A percentile compares a stretch with the other conserved stretches of the same genome.
Conservation (phyloP, 2,797 vertebrate genomes). For the Catharus ustulatus region DNA sequence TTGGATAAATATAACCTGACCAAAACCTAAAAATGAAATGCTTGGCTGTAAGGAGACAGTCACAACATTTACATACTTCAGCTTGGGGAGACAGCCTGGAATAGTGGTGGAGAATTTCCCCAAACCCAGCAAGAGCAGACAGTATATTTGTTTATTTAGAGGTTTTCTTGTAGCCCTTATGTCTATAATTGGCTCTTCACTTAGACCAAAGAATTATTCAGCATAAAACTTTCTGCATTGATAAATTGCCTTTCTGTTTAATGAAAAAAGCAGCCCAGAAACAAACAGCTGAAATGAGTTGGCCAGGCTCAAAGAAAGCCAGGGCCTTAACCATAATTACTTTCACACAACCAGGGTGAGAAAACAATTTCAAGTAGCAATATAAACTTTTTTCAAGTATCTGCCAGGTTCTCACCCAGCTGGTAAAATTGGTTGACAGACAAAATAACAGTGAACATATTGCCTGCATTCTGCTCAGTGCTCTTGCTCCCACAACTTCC, state of each 20-base stretch:
- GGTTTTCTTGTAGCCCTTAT: slow-evolving; percentile 26
- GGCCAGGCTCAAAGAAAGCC: neutral
- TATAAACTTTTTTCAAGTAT: slow-evolving; percentile 19
- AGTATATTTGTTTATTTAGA: slow-evolving; percentile 34
- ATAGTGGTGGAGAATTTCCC: neutral
- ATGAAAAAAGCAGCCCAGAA: slow-evolving; percentile 10
- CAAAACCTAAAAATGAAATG: slow-evolving; percentile 55
- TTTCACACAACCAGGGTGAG: slow-evolving; percentile 24
- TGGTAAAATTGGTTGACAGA: slow-evolving; percentile 11
- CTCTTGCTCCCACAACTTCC: neutral
- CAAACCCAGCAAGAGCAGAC: slow-evolving; percentile 4
- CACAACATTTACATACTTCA: slow-evolving; percentile 39
- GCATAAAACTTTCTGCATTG: slow-evolving; percentile 16
- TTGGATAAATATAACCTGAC: slow-evolving; percentile 67
- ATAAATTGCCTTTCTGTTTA: slow-evolving; percentile 33
- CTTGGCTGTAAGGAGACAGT: slow-evolving; percentile 34
- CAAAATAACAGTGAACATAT: slow-evolving; percentile 31
- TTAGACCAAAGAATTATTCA: neutral
- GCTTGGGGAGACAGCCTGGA: slow-evolving; percentile 33
- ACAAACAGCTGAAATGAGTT: slow-evolving; percentile 25
- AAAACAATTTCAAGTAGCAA: slow-evolving; percentile 23
- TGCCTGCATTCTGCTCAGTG: slow-evolving; percentile 6
- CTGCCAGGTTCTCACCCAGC: slow-evolving; percentile 17
- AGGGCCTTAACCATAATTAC: slow-evolving; percentile 16
- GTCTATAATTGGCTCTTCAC: neutral